phyloP scores from a whole-genome alignment of 2,113 vertebrate genomes.

The Sinocyclocheilus maitianheensis region DNA sequence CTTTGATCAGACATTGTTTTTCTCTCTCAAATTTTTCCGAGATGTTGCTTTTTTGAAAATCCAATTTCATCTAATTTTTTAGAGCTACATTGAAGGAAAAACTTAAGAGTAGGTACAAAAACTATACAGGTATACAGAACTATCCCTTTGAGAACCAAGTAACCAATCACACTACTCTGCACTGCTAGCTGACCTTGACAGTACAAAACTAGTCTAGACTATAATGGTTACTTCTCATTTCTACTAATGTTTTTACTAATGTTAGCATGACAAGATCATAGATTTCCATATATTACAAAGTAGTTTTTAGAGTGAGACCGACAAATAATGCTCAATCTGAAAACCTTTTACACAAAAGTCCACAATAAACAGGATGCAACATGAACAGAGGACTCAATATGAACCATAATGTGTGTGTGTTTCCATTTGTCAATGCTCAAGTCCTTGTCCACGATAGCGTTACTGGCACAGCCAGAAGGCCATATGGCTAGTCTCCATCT shows the following conservation, averaged over 20 bases:
- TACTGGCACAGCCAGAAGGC: constrained; percentile 61
- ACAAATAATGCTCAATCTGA: neutral
- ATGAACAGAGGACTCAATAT: constrained; percentile 26
- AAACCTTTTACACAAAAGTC: neutral
- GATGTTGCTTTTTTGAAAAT: too few species aligned
- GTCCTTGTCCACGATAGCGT: constrained; percentile 57
- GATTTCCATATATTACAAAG: too few species aligned
- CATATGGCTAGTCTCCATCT: constrained; percentile 65
- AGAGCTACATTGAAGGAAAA: neutral
- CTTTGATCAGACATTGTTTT: too few species aligned
- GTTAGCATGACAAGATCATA: too few species aligned
- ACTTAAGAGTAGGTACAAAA: too few species aligned
- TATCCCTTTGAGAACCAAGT: neutral
- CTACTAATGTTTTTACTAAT: too few species aligned
- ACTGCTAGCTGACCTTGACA: neutral
- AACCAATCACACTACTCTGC: neutral
- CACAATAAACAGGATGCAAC: constrained; percentile 2
- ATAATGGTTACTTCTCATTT: too few species aligned
- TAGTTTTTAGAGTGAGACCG: too few species aligned
- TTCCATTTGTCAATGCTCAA: constrained; percentile 40
- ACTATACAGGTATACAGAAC: too few species aligned
- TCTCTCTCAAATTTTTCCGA: too few species aligned
- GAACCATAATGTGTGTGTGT: constrained; percentile 31
- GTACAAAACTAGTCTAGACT: neutral
- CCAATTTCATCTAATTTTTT: too few species aligned